Conservation (phyloP, 2,888 invertebrate genomes). For the Synergus laeviventris region DNA sequence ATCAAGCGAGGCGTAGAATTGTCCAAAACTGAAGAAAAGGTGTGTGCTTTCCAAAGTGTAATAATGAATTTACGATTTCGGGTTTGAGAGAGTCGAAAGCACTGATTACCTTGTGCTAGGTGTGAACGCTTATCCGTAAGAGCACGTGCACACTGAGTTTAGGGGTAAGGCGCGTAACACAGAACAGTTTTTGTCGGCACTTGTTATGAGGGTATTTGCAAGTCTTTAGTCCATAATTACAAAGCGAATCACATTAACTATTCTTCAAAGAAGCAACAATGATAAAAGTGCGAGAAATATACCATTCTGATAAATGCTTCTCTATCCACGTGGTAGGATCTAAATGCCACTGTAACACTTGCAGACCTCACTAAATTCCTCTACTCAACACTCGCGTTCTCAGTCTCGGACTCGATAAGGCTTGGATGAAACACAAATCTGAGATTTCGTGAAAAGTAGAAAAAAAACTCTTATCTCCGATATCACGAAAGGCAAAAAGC, state of each 20-base stretch:
- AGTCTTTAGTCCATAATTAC: conserved; percentile 8
- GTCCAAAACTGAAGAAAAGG: not conserved
- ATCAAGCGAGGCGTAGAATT: not conserved
- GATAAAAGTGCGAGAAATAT: not conserved
- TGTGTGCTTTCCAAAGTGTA: not conserved
- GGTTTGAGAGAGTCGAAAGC: not conserved
- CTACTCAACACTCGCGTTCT: conserved; percentile 13
- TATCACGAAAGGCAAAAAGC: not conserved
- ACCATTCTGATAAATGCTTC: not conserved
- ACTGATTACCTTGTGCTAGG: conserved; percentile 20
- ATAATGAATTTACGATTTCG: not conserved
- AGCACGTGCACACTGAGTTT: conserved; percentile 43
- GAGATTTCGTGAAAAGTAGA: conserved; percentile 2
- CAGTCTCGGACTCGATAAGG: conserved; percentile 16
- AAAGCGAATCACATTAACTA: not conserved
- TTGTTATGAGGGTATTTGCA: not conserved
- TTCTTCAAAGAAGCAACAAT: not conserved
- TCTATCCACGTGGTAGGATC: conserved; percentile 6
- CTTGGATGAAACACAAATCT: conserved; percentile 7
- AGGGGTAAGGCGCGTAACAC: conserved; percentile 26
- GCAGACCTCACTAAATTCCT: not conserved
- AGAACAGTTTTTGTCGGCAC: conserved; percentile 16
- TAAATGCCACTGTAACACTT: not conserved
- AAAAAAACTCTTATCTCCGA: not conserved
- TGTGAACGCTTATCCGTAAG: conserved; percentile 39